phyloP scores from a whole-genome alignment of 64 coral and sea anemone species.

The Montipora cactus region DNA sequence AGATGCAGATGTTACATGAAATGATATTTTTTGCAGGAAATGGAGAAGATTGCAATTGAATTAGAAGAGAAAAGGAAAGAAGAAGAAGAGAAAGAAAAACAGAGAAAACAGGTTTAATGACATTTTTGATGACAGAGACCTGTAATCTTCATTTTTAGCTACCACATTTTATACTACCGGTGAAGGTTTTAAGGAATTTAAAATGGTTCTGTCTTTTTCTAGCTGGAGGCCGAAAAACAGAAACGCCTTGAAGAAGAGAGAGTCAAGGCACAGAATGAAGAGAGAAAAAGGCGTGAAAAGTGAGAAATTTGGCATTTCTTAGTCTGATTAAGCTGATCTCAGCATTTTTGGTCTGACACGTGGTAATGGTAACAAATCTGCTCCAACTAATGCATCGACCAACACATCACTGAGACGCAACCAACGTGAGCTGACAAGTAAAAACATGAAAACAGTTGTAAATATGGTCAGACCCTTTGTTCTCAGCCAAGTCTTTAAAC shows the following conservation, averaged over 20 bases:
- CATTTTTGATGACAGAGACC: background rate
- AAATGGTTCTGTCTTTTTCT: background rate
- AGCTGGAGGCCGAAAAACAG: constrained; percentile 97
- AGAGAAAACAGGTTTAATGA: constrained; percentile 79
- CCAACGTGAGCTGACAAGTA: too few relatives aligned
- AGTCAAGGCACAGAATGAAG: constrained; percentile 89
- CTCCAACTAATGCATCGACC: too few relatives aligned
- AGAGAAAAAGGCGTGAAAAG: constrained; percentile 94
- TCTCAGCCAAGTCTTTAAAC: too few relatives aligned
- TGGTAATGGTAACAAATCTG: too few relatives aligned
- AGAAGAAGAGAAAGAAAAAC: constrained; percentile 98
- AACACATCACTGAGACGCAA: too few relatives aligned
- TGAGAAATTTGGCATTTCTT: constrained; percentile 4
- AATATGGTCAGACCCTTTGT: too few relatives aligned
- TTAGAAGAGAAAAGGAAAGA: constrained; percentile 97
- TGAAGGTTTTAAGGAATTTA: too few relatives aligned
- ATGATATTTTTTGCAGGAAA: constrained; percentile 74
- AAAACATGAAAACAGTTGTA: too few relatives aligned
- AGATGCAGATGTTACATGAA: background rate
- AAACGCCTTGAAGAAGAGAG: constrained; percentile 95
- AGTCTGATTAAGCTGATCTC: too few relatives aligned
- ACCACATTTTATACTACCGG: too few relatives aligned
- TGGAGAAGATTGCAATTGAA: constrained; percentile 98
- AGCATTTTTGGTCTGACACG: too few relatives aligned
- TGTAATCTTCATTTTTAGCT: too few relatives aligned